Conservation (phyloP, 2,888 invertebrate genomes). For the Alitta virens region DNA sequence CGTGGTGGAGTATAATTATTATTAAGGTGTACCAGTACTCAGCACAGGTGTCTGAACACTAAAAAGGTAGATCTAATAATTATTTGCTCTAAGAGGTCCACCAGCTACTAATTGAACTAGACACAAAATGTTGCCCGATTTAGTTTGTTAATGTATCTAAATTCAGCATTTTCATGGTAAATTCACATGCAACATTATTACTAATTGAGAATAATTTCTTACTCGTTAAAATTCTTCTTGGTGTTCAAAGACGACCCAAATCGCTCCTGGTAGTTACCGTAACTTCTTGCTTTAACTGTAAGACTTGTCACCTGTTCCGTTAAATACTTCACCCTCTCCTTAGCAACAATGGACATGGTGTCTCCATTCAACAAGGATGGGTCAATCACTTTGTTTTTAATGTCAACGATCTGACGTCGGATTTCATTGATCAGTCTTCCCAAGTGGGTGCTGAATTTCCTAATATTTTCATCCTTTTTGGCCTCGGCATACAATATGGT, state of each 20-base stretch:
- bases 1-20: too few species aligned
- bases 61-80: too few species aligned
- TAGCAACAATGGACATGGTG: slow-evolving; percentile 48
- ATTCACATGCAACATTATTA: too few species aligned
- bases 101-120: too few species aligned
- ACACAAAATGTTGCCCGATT: too few species aligned
- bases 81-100: too few species aligned
- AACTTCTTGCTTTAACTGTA: slow-evolving; percentile 50
- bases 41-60: too few species aligned
- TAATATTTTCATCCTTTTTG: slow-evolving; percentile 56
- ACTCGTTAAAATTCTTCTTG: slow-evolving; percentile 33
- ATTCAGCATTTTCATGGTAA: too few species aligned
- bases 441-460: slow-evolving; percentile 53
- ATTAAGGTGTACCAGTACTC: too few species aligned
- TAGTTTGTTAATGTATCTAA: too few species aligned
- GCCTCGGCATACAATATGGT: slow-evolving; percentile 55
- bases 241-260: slow-evolving; percentile 53
- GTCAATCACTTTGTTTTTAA: slow-evolving; percentile 50
- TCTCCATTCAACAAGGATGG: slow-evolving; percentile 50
- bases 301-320: slow-evolving; percentile 47
- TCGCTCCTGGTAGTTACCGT: slow-evolving; percentile 55
- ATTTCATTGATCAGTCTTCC: slow-evolving; percentile 49
- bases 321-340: slow-evolving; percentile 47
- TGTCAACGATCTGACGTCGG: slow-evolving; percentile 43
- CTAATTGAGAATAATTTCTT: slow-evolving; percentile 11